Evolutionary conservation across 2,888 invertebrate genomes (phyloP), one percentile per base, ranked within the genome.

Genomic region (Lamproptera curius): DNA sequence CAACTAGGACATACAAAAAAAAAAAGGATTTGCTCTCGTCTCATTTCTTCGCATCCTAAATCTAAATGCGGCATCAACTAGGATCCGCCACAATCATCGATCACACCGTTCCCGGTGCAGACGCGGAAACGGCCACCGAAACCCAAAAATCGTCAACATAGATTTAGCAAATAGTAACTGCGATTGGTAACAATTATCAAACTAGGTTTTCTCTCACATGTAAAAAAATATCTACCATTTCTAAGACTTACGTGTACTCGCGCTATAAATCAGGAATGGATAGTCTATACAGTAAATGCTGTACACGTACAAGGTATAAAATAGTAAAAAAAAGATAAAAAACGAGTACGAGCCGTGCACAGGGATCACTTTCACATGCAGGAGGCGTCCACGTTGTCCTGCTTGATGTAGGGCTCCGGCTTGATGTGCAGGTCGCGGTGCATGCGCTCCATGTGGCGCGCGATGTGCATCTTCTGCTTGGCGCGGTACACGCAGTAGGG

Each of bases 391-490:
- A 89, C 79, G 76, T 86, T 83, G 73, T 88, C 86, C 70, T 82
- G 80, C 62, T 84, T 86, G 56, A 88, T 71, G 74, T 78, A 83
- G 57, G 79, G 79, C 51, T 89, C 88, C 44, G 84, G 84, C 67
- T 88, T 88, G 58, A 85, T 63, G 72, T 84, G 88, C 57, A 90
- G 89, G 70, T 92, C 92, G 74, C 93, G 92, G 68, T 94, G 94
- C 94, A 94, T 94, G 53, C 94, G 89, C 77, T 94, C 94, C 92
- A 94, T 93, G 78, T 94, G 94, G 46, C 94, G 89, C 45, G 93
- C 93, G 75, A 94, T 94, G 76, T 94, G 94, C 93, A 94, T 94
- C 87, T 94, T 94, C 77, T 94, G 94, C 72, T 94, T 94, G 68
- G 94, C 94, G 65, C 93, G 91, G 76, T 94, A 94, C n/a, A 92